These are phyloP conservation scores for Agapornis roseicollis DNA, from an alignment of 2,113 vertebrate species.

Conservation along the genomic window DNA sequence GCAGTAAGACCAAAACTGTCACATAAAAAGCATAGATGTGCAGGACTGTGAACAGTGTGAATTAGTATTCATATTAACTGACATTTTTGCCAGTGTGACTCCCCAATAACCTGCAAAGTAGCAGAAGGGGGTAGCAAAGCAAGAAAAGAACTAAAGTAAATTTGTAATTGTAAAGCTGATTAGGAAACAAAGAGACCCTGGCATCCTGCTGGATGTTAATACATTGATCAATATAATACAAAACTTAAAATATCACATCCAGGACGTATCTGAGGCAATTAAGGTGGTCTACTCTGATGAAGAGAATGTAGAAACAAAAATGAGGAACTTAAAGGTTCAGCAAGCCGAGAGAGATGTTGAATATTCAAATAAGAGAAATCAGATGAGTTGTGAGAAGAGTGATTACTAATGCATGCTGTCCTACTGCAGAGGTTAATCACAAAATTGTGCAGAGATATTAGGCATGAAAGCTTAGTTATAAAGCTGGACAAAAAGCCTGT, in stretches of 20 bases:
- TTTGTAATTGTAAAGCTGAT: background rate
- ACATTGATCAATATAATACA: background rate
- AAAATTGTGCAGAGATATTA: background rate
- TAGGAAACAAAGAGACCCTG: background rate
- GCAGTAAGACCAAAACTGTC: background rate
- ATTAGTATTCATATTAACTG: background rate
- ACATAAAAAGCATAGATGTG: background rate
- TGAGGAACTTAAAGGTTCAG: background rate
- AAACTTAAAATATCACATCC: background rate
- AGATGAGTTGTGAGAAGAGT: background rate
- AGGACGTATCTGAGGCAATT: background rate
- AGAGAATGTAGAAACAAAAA: background rate
- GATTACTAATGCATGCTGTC: background rate
- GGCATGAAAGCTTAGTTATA: background rate
- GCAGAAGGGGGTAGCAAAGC: background rate
- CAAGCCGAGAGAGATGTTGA: background rate
- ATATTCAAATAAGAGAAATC: background rate
- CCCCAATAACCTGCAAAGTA: background rate
- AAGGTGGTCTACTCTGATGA: background rate
- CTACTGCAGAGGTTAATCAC: background rate
- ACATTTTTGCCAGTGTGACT: background rate
- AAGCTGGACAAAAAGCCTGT: background rate
- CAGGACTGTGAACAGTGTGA: background rate
- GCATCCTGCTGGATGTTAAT: background rate
- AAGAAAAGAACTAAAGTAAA: background rate